phyloP scores from a whole-genome alignment of 2,888 invertebrate genomes.

The Zootermopsis nevadensis region DNA sequence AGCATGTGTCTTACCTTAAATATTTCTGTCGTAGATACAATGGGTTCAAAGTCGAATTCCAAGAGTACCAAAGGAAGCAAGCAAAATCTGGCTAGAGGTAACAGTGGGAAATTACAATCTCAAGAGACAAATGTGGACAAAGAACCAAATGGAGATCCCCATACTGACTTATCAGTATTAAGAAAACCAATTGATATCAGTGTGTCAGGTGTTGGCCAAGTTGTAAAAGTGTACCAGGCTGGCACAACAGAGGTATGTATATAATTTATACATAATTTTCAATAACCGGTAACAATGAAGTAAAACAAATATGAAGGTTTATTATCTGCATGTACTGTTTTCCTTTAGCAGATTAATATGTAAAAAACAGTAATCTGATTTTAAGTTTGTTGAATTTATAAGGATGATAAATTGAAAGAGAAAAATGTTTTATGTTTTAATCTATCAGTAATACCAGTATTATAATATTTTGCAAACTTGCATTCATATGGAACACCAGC shows the following conservation, averaged over 20 bases:
- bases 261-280: neutral
- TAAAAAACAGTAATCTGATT: too few relatives aligned
- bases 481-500: too few relatives aligned
- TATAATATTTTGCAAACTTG: too few relatives aligned
- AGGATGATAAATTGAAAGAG: too few relatives aligned
- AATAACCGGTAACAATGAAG: too few relatives aligned
- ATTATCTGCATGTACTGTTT: too few relatives aligned
- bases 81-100: neutral
- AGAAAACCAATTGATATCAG: constrained; percentile 38
- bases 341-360: too few relatives aligned
- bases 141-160: neutral
- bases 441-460: too few relatives aligned
- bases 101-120: constrained; percentile 6
- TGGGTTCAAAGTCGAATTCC: constrained; percentile 38
- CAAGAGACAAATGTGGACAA: neutral
- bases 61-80: constrained; percentile 31
- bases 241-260: constrained; percentile 52
- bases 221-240: constrained; percentile 37
- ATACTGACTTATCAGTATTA: constrained; percentile 31
- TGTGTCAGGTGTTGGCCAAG: constrained; percentile 31
- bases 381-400: too few relatives aligned
- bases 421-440: too few relatives aligned
- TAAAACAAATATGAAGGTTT: too few relatives aligned
- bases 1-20: neutral
- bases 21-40: neutral